These are phyloP conservation scores for Mactra quadrangularis DNA, from an alignment of 1,140 invertebrate genomes.

Conservation along the genomic window DNA sequence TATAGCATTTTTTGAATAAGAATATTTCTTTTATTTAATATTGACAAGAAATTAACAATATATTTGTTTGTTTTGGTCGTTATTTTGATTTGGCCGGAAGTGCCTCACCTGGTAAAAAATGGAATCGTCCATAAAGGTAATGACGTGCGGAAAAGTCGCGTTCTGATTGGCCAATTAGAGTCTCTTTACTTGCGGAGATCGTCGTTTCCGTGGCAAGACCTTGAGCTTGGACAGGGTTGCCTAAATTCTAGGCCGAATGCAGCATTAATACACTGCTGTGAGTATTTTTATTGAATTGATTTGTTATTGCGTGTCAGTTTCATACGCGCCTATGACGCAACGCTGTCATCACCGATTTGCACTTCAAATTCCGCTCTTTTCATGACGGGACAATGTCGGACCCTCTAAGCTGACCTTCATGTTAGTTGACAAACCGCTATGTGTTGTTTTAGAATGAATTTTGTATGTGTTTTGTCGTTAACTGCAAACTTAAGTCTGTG, in stretches of 20 bases:
- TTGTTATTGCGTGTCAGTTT: background rate
- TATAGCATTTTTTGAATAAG: background rate
- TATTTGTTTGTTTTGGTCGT: too few species aligned
- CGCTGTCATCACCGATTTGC: too few species aligned
- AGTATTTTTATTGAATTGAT: conserved; percentile 11
- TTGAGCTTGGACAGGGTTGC: background rate
- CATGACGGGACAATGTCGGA: background rate
- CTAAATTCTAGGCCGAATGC: conserved; percentile 57
- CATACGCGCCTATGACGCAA: too few species aligned
- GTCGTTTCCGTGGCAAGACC: conserved; percentile 63
- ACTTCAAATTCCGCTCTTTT: too few species aligned
- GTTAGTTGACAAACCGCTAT: too few species aligned
- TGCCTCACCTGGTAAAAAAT: conserved; percentile 35
- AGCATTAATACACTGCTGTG: conserved; percentile 52
- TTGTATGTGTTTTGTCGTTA: too few species aligned
- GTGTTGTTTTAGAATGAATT: too few species aligned
- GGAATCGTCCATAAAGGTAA: background rate
- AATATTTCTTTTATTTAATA: too few species aligned
- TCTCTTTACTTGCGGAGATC: conserved; percentile 54
- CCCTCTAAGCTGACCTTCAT: conserved; percentile 24
- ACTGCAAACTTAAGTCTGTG: too few species aligned
- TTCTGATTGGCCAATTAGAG: conserved; percentile 60
- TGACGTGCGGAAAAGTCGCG: conserved; percentile 36
- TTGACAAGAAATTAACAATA: too few species aligned
- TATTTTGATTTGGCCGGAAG: too few species aligned